Conservation (phyloP, 2,888 invertebrate species). For the Drosophila diplacantha region DNA sequence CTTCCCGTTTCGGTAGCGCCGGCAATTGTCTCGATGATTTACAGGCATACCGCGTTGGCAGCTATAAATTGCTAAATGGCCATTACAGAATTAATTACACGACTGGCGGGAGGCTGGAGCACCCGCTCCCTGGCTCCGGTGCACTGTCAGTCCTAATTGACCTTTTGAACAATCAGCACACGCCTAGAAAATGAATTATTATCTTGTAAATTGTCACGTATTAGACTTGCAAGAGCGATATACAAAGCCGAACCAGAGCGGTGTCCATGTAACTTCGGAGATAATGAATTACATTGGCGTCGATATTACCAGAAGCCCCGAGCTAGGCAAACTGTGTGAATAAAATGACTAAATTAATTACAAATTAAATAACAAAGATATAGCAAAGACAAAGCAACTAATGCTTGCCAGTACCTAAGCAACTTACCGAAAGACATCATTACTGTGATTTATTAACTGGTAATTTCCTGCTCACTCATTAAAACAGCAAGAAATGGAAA, state of each 20-base stretch:
- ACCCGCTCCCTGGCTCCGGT: not conserved
- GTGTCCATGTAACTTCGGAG: slow-evolving; percentile 28
- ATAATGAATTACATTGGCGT: slow-evolving; percentile 49
- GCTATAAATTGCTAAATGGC: slow-evolving; percentile 41
- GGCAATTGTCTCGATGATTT: slow-evolving; percentile 62
- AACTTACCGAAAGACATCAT: slow-evolving; percentile 29
- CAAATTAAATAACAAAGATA: too few species aligned
- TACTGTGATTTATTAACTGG: slow-evolving; percentile 37
- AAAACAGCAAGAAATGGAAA: slow-evolving; percentile 22
- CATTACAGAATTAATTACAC: slow-evolving; percentile 45
- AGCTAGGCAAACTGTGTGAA: slow-evolving; percentile 14
- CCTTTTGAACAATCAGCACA: slow-evolving; percentile 47
- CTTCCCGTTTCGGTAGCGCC: slow-evolving; percentile 60
- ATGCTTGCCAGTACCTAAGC: slow-evolving; percentile 1
- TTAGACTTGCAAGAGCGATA: slow-evolving; percentile 47
- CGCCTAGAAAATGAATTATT: slow-evolving; percentile 54
- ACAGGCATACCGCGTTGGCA: slow-evolving; percentile 43
- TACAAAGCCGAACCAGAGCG: slow-evolving; percentile 34
- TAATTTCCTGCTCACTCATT: slow-evolving; percentile 30
- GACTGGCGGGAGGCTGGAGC: slow-evolving; percentile 5
- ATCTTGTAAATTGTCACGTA: slow-evolving; percentile 67
- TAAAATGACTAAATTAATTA: slow-evolving; percentile 11
- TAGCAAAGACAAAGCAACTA: not conserved
- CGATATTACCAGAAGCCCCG: slow-evolving; percentile 11
- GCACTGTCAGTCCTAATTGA: slow-evolving; percentile 54